Evolutionary conservation across 2,888 invertebrate genomes (phyloP).

Genomic region (Caenorhabditis auriculariae): DNA sequence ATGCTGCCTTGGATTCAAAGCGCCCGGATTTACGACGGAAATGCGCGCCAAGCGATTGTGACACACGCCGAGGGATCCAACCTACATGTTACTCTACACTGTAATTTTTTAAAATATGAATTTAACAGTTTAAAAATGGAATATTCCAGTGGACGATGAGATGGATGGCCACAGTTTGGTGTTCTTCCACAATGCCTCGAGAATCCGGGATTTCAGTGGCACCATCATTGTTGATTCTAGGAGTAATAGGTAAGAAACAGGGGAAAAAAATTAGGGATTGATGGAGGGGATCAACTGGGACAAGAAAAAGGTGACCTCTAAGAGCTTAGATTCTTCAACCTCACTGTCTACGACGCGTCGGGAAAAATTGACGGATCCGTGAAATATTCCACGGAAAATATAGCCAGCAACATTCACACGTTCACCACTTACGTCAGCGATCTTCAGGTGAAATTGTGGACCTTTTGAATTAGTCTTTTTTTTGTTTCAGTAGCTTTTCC

Average conservation of each 20-base stretch:
- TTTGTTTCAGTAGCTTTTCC: neutral
- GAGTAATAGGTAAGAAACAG: conserved; percentile 21
- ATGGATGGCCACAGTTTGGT: conserved; percentile 35
- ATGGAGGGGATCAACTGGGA: neutral
- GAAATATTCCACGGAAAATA: conserved; percentile 39
- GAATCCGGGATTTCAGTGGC: conserved; percentile 53
- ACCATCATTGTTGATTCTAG: conserved; percentile 51
- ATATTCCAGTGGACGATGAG: conserved; percentile 32
- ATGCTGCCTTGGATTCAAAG: conserved; percentile 56
- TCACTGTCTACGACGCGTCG: conserved; percentile 54
- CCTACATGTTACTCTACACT: conserved; percentile 51
- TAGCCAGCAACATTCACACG: conserved; percentile 45
- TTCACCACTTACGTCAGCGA: conserved; percentile 58
- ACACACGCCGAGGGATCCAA: conserved; percentile 58
- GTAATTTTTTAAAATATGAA: conserved; percentile 8
- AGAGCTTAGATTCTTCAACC: conserved; percentile 49
- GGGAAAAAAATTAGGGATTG: neutral
- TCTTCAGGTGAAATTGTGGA: conserved; percentile 16
- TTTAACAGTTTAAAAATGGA: neutral
- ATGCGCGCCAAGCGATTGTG: conserved; percentile 52
- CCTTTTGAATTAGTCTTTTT: neutral
- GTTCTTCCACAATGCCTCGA: conserved; percentile 60
- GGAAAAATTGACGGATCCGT: conserved; percentile 50
- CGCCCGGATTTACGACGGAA: conserved; percentile 51
- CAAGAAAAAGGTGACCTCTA: conserved; percentile 30